Evolutionary conservation across 2,797 vertebrate genomes (phyloP), one percentile per base, ranked within the genome.

Genomic region (Peromyscus eremicus): DNA sequence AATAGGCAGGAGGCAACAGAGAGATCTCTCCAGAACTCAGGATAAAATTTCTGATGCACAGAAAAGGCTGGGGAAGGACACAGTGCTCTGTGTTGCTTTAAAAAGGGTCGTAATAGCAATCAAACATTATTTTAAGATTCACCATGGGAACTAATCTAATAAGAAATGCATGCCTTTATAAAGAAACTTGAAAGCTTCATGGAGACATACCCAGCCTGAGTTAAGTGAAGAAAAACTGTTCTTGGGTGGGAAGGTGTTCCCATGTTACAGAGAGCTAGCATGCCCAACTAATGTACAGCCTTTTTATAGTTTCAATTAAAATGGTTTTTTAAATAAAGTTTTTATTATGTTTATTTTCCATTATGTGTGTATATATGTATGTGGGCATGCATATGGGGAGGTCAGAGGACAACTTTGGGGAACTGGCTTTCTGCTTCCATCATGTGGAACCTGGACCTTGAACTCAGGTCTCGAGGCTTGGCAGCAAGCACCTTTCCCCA

Each of bases 141-240:
- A 89, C 79, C 83, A 71, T n/a, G 85, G 62, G 49, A 96, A 62
- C 23, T 86, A 91, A 75, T 43, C 64, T 60, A 91, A 32, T 75
- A 85, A 68, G 79, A 96, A 95, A 92, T 55, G 27, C 27, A 55
- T 9, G n/a, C 23, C 37, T 91, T 43, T 73, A 55, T 68, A 89
- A 80, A 88, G 62, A 83, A 55, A 88, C 16, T 68, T 81, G 40
- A 73, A 85, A 57, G 70, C 32, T 49, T 60, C 40, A 68, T 1
- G 9, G 49, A 97, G 92, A 88, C 49, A 14, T 57, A 76, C 21
- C 66, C 19, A 49, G 52, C 17, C 55, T 84, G 8, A 40, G 34
- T 43, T n/a, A 76, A 80, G 23, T 32, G 43, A 29, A 66, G n/a
- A 68, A 77, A n/a, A 27, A 43, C 23, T 68, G 40, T 34, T 37